Percentiles rank a stretch among this genome's conserved stretches.
Evolutionary conservation across 2,888 invertebrate species (phyloP).

Genomic region (Lissonota sp.): DNA sequence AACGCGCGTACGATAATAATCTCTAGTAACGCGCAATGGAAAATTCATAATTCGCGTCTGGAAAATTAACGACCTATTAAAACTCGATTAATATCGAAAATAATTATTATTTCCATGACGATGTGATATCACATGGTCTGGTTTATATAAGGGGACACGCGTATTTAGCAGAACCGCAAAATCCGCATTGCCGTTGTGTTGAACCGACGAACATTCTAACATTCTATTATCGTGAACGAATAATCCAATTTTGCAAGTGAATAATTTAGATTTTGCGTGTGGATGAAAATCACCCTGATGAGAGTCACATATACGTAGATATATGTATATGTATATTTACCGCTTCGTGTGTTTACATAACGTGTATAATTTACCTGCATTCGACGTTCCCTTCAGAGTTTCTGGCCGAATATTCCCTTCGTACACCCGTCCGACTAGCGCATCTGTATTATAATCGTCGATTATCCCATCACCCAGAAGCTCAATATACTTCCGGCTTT

Average conservation of each 20-base stretch:
- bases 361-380: neutral
- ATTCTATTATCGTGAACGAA: conserved; percentile 42
- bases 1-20: neutral
- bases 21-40: neutral
- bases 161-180: neutral
- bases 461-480: conserved; percentile 23
- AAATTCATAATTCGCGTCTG: neutral
- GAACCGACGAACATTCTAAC: neutral
- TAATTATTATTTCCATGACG: conserved; percentile 6
- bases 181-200: neutral
- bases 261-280: conserved; percentile 41
- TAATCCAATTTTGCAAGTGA: conserved; percentile 49
- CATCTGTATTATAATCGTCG: conserved; percentile 32
- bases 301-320: neutral
- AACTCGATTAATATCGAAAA: conserved; percentile 30
- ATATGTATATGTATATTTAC: neutral
- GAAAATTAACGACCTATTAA: conserved; percentile 10
- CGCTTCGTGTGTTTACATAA: neutral
- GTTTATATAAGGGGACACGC: neutral
- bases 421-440: conserved; percentile 9
- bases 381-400: neutral
- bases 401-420: conserved; percentile 24
- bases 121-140: neutral
- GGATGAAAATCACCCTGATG: conserved; percentile 10
- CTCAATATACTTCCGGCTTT: conserved; percentile 1